Conservation (phyloP, 2,797 vertebrate species). For the Echiichthys vipera region DNA sequence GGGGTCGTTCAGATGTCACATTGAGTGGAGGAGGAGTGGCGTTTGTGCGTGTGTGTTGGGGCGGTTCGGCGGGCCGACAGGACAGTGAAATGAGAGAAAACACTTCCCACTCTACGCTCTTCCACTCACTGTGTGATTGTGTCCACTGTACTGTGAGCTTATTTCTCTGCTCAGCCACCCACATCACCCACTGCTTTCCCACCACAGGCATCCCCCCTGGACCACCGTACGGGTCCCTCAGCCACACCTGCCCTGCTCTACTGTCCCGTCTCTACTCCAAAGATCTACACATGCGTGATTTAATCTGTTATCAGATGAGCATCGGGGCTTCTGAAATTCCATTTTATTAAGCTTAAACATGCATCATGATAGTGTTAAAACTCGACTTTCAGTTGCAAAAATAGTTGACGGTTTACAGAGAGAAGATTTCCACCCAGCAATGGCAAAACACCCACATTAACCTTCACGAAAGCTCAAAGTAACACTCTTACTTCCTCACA, state of each 20-base stretch:
- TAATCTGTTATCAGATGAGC: background rate
- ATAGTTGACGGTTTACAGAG: too few relatives aligned
- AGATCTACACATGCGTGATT: background rate
- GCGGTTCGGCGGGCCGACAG: slow-evolving; percentile 49
- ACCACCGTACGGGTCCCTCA: background rate
- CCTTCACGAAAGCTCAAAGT: background rate
- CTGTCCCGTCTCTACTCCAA: slow-evolving; percentile 26
- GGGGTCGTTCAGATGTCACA: slow-evolving; percentile 78
- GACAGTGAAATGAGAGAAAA: slow-evolving; percentile 73
- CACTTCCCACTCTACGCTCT: background rate
- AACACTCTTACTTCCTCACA: background rate
- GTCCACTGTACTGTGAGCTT: slow-evolving; percentile 24
- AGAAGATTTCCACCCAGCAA: background rate
- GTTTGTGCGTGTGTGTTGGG: too few relatives aligned
- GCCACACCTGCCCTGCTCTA: slow-evolving; percentile 32
- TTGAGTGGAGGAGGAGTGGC: slow-evolving; percentile 24
- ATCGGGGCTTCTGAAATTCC: background rate
- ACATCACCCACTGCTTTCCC: too few relatives aligned
- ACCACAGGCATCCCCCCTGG: too few relatives aligned
- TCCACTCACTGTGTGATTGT: slow-evolving; percentile 37
- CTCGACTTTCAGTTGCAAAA: background rate
- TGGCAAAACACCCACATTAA: background rate
- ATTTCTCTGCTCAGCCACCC: slow-evolving; percentile 45
- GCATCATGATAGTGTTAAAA: background rate
- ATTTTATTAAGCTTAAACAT: background rate